Evolutionary conservation across 2,797 vertebrate species (phyloP).

Genomic region (Steatocranus sp.): DNA sequence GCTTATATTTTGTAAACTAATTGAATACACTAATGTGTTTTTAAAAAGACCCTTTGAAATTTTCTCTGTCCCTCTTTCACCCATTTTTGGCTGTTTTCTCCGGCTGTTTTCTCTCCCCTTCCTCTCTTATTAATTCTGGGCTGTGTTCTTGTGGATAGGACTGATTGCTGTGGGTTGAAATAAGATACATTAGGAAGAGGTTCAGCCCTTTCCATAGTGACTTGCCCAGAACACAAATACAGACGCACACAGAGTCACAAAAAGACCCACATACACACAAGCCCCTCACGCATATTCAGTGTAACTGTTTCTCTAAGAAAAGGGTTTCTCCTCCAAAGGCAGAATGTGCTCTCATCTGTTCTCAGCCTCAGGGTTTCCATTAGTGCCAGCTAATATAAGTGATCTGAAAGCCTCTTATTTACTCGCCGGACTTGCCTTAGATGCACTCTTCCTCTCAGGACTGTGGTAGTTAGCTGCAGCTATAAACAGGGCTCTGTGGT

Average conservation of each 20-base stretch:
- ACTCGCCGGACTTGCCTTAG: conserved; percentile 42
- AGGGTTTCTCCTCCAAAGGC: conserved; percentile 30
- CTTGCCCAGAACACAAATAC: conserved; percentile 51
- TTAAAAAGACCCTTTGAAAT: background rate
- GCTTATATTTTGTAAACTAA: background rate
- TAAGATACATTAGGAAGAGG: conserved; percentile 58
- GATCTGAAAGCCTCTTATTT: conserved; percentile 66
- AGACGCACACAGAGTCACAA: conserved; percentile 10
- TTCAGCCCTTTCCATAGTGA: conserved; percentile 58
- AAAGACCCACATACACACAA: conserved; percentile 3
- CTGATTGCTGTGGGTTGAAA: conserved; percentile 72
- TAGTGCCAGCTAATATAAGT: conserved; percentile 65
- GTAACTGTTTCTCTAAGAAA: conserved; percentile 42
- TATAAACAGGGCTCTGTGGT: conserved; percentile 35
- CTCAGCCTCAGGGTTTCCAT: conserved; percentile 61
- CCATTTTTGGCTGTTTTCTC: conserved; percentile 23
- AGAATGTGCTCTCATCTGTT: conserved; percentile 54
- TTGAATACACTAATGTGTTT: background rate
- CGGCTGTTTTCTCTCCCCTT: conserved; percentile 25
- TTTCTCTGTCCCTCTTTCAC: background rate
- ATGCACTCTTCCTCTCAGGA: conserved; percentile 51
- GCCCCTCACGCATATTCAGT: conserved; percentile 29
- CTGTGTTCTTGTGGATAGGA: conserved; percentile 61
- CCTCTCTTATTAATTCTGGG: conserved; percentile 62
- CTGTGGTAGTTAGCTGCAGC: conserved; percentile 21